These are phyloP conservation scores for Rhagoletis zephyria DNA, from an alignment of 1,140 invertebrate genomes.

Conservation along the genomic window DNA sequence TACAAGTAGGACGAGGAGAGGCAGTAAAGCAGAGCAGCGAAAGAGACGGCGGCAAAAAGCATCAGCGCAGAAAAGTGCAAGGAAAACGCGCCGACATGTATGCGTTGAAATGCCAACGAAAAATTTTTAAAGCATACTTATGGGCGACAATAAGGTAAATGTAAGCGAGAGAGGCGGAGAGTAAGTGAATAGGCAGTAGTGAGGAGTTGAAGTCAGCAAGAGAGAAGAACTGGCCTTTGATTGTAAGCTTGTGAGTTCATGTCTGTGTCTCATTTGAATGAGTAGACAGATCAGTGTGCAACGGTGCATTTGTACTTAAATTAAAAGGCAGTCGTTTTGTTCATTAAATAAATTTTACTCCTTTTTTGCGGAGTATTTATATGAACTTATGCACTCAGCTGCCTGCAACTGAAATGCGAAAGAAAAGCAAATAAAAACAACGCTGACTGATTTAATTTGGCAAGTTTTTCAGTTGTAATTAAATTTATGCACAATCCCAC, in stretches of 20 bases:
- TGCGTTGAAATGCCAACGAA: not conserved
- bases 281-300: not conserved
- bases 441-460: slow-evolving; percentile 47
- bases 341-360: not conserved
- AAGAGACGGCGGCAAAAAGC: not conserved
- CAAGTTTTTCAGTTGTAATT: slow-evolving; percentile 49
- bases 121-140: slow-evolving; percentile 36
- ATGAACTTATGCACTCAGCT: not conserved
- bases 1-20: not conserved
- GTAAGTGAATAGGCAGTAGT: not conserved
- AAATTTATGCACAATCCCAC: slow-evolving; percentile 24
- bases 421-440: not conserved
- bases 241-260: too few species aligned
- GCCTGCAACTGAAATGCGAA: slow-evolving; percentile 6
- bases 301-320: not conserved
- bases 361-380: not conserved
- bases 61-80: not conserved
- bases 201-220: not conserved
- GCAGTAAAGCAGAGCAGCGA: not conserved
- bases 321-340: slow-evolving; percentile 8
- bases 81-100: not conserved
- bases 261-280: not conserved
- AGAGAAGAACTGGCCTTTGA: not conserved
- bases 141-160: slow-evolving; percentile 36
- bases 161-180: not conserved